Base-by-base conservation (phyloP, 2,113 vertebrate genomes). In the Siniperca chuatsi region DNA sequence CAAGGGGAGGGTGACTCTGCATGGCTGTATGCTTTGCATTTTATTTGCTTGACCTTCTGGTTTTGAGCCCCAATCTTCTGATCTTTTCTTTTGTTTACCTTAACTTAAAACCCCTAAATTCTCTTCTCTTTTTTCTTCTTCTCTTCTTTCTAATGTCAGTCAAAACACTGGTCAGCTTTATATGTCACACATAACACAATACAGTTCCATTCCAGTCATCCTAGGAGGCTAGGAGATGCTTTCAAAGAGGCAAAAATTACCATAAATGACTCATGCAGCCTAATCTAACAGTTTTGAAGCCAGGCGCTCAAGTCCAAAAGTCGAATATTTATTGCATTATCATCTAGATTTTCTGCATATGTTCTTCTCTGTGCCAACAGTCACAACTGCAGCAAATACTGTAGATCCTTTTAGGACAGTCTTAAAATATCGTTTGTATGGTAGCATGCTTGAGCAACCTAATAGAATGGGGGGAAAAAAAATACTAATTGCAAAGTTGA, bases 11-110 rank as follows among this genome's bases (percentile, higher is more conserved):
- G 61, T 76, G 81, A 87, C 60, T 85, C 33, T 15, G 66, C 78
- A 54, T 73, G 79, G 84, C 75, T 85, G 66, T 42, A 52, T 80
- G 64, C 65, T 84, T 82, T 86, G 74, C 52, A 81, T 86, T 85
- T 88, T 71, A 67, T 89, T 88, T 87, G 10, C 79, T 57, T 88
- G 87, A 90, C 85, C 91, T 89, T 87, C 75, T 84, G 64, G 12
- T 87, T 64, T 73, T 67, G 70, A 86, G 37, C 64, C 23, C 58
- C 0, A 40, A 13, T 80, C 66, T 50, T 82, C 21, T 78, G 20
- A 73, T 67, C 40, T 62, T 42, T 74, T 71, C 50, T 58, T 75
- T 54, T 75, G 58, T 72, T 78, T 78, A 21, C 44, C 50, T 58
- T 50, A 68, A 73, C 62, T 48, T 67, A 18, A 13, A 42, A 2